Percentiles rank a stretch among this genome's conserved stretches.
phyloP scores from a whole-genome alignment of 2,113 vertebrate genomes.

The Leuciscus idus region DNA sequence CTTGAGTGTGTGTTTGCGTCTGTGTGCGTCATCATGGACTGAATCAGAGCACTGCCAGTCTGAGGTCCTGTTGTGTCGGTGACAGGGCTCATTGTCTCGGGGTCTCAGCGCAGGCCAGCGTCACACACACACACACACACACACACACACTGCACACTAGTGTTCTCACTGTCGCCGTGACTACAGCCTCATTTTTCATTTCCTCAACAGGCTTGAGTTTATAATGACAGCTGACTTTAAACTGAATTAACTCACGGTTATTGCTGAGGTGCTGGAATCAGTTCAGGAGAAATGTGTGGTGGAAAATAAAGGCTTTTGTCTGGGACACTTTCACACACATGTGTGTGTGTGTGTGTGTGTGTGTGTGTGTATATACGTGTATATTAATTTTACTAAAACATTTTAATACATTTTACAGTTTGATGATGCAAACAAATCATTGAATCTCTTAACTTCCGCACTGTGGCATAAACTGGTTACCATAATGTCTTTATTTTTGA shows the following conservation, averaged over 20 bases:
- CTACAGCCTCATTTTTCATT: slow-evolving; percentile 54
- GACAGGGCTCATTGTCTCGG: slow-evolving; percentile 65
- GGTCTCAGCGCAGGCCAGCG: slow-evolving; percentile 64
- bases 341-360: too few relatives aligned
- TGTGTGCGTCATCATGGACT: slow-evolving; percentile 47
- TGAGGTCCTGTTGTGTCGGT: slow-evolving; percentile 8
- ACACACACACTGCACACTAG: slow-evolving; percentile 55
- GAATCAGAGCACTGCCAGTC: slow-evolving; percentile 67
- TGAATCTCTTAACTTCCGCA: too few relatives aligned
- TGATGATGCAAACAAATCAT: not conserved
- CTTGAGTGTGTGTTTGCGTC: not conserved
- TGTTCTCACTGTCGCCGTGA: slow-evolving; percentile 65
- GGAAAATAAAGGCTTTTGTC: not conserved
- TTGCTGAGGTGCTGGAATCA: slow-evolving; percentile 36
- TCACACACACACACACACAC: slow-evolving; percentile 33
- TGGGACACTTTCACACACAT: not conserved
- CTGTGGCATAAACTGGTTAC: too few relatives aligned
- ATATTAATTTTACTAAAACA: too few relatives aligned
- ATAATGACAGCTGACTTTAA: not conserved
- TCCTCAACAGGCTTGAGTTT: slow-evolving; percentile 43
- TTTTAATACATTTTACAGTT: not conserved
- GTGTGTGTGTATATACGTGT: too few relatives aligned
- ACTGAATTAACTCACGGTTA: slow-evolving; percentile 8
- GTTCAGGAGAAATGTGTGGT: not conserved
- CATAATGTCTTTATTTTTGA: not conserved